A percentile compares a stretch with the other conserved stretches of the same genome.
phyloP scores from a whole-genome alignment of 2,797 vertebrate genomes.

The Capromys pilorides region DNA sequence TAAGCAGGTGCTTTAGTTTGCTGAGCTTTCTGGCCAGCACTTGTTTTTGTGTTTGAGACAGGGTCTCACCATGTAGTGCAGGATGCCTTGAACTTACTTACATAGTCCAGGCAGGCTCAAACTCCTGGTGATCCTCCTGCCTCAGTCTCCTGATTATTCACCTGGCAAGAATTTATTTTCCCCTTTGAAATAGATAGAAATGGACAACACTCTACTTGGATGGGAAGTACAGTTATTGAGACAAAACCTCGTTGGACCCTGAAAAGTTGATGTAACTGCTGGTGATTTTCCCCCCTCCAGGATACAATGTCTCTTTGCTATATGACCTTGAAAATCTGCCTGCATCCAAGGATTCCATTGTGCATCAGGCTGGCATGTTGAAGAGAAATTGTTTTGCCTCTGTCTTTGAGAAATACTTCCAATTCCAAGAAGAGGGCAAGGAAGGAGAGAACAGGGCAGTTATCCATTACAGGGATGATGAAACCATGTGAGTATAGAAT shows the following conservation, averaged over 20 bases:
- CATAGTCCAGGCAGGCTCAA: neutral
- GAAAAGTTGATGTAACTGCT: neutral
- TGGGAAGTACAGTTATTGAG: conserved; percentile 1
- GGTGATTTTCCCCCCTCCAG: conserved; percentile 81
- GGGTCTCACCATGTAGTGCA: neutral
- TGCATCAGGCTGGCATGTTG: conserved; percentile 98
- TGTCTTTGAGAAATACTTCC: conserved; percentile 99
- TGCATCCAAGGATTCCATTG: conserved; percentile 91
- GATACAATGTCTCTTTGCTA: conserved; percentile 98
- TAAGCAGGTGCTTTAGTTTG: too few relatives aligned
- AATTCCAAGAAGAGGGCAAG: conserved; percentile 97
- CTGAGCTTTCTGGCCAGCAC: too few relatives aligned
- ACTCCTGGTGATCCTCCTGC: neutral
- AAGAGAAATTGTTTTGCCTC: conserved; percentile 99
- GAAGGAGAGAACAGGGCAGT: conserved; percentile 97
- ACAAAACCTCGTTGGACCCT: neutral
- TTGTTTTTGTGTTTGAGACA: neutral
- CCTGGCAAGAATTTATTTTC: conserved; percentile 3
- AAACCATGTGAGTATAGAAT: conserved; percentile 93
- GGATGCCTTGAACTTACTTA: neutral
- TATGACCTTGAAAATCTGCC: conserved; percentile 96
- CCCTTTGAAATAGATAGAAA: neutral
- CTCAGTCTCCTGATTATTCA: neutral
- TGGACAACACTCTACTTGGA: neutral
- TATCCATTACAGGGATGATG: conserved; percentile 98